Evolutionary conservation across 2,888 invertebrate species (phyloP).

Genomic region (Tetrapedia diversipes): DNA sequence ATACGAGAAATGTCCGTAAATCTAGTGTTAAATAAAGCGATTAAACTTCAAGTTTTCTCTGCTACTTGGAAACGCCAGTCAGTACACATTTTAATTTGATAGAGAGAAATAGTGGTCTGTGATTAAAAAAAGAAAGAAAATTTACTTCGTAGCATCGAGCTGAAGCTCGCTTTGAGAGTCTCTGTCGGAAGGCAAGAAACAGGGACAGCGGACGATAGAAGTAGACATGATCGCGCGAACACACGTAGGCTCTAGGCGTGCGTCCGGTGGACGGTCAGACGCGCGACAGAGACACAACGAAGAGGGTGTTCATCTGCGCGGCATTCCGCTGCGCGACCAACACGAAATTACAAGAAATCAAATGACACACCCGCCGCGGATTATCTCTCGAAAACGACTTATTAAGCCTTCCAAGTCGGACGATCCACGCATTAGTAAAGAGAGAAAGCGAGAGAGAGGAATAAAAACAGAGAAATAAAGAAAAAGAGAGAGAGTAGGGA

Average conservation of each 20-base stretch:
- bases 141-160: too few species aligned
- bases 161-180: conserved; percentile 37
- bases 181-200: conserved; percentile 11
- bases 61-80: too few species aligned
- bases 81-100: too few species aligned
- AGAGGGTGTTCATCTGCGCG: conserved; percentile 43
- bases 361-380: conserved; percentile 80
- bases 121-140: not conserved
- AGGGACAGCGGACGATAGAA: conserved; percentile 1
- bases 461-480: too few species aligned
- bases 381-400: conserved; percentile 81
- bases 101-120: fast-evolving
- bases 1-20: too few species aligned
- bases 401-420: conserved; percentile 74
- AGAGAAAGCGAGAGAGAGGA: too few species aligned
- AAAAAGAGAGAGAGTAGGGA: too few species aligned
- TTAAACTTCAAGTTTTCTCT: too few species aligned
- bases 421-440: conserved; percentile 58
- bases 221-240: conserved; percentile 24
- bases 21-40: too few species aligned
- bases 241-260: not conserved
- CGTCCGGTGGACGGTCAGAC: not conserved
- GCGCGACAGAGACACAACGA: not conserved
- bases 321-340: conserved; percentile 62
- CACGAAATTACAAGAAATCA: conserved; percentile 81